Evolutionary conservation across 2,797 vertebrate genomes (phyloP), one percentile per base, ranked within the genome.

Genomic region (Crenuchus spilurus): DNA sequence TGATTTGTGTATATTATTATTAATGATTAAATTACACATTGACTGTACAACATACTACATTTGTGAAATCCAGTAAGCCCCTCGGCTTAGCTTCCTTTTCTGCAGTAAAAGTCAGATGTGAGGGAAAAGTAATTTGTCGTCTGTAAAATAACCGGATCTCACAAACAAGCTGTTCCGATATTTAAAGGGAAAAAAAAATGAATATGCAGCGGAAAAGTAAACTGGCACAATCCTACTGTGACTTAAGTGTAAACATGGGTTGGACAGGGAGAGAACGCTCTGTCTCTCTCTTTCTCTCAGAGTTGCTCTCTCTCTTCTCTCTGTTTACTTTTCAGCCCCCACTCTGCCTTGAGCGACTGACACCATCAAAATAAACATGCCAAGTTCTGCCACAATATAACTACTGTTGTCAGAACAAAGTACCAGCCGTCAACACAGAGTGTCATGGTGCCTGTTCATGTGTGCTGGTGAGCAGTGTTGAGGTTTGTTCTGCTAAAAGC

Each of bases 111-210:
- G 57, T 73, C 62, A 72, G 24, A 51, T 37, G 67, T 46, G 76
- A 42, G 68, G 76, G 70, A 75, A 72, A 70, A 79, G 33, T 39
- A 65, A 80, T 84, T 70, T 87, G 82, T 86, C 83, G 78, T 80
- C 55, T 67, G 35, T 51, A 33, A 57, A 63, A 75, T 31, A 75
- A 70, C 49, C 67, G 75, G 61, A 79, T 78, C 68, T 62, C 58
- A 9, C 42, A 75, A 67, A 80, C 75, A 78, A 5, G 13, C 37
- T 80, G 80, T 74, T 54, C 72, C 39, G 26, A 57, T 70, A 11
- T 39, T 31, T 24, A 70, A 63, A 57, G 20, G 65, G 68, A 80
- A 74, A 67, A 58, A 30, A 6, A 64, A 54, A 51, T 63, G 22
- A n/a, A n/a, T n/a, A n/a, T n/a, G n/a, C n/a, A n/a, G 35, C 46